Base-by-base conservation (phyloP, 2,888 invertebrate species). In the Scrobipalpa costella region DNA sequence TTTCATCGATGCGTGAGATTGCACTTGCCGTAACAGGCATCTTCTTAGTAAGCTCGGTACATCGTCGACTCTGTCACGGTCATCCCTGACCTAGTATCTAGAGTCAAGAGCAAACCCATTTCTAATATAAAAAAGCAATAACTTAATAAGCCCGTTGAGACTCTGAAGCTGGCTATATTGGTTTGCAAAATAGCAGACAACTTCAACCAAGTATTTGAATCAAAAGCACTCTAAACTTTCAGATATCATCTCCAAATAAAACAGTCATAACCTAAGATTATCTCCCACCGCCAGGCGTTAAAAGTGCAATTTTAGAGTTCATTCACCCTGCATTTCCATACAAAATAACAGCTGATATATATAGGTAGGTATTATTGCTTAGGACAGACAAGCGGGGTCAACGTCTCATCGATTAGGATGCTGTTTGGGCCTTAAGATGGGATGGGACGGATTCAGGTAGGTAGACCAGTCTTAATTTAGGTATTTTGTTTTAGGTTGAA, bases 351-450 rank as follows among this genome's bases (percentile, higher is more conserved):
- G 50, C 50, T 52, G 50, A 52, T 52, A 52, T 52, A 52, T 21
- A 27, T 52, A 52, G 50, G 27, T 52, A n/a, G 33, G 33, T 75
- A 76, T 77, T 79, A 80, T 75, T 78, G 77, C 76, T 79, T 79
- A 79, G 80, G 78, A 74, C 83, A 81, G 80, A 80, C 80, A 69
- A 73, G 65, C 66, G 69, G 70, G 83, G 80, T 84, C 74, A 69
- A 19, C 64, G 86, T 64, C 78, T 86, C 77, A 84, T 86, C 87
- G 85, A 86, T 86, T 85, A 68, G 80, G 84, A 83, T 82, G 81
- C 83, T 84, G 80, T 78, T 80, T 79, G 76, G 80, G 77, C 77
- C 79, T 78, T 78, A 72, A 73, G 68, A 72, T 63, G 11, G 8
- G 11, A 77, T 73, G 81, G 71, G 71, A 61, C 63, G 79, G 61